phyloP scores from a whole-genome alignment of 2,113 vertebrate genomes.

The Pipa parva region DNA sequence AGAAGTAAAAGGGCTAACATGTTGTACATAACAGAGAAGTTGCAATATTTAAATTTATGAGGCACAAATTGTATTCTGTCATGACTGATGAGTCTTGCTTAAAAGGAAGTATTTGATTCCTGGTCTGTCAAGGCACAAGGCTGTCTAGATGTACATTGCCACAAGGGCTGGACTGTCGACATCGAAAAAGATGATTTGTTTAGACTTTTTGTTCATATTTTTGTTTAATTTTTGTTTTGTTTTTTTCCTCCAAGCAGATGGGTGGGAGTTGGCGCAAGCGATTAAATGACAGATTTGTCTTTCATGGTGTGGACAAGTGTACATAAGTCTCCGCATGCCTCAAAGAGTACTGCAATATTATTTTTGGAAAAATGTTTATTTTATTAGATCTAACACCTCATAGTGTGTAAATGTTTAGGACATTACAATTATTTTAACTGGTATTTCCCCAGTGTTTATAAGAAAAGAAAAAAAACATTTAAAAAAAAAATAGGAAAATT shows the following conservation, averaged over 20 bases:
- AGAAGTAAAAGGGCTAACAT: slow-evolving; percentile 70
- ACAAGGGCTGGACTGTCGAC: slow-evolving; percentile 52
- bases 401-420: slow-evolving; percentile 96
- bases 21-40: slow-evolving; percentile 48
- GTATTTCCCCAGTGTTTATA: slow-evolving; percentile 74
- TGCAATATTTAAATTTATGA: slow-evolving; percentile 58
- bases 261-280: slow-evolving; percentile 60
- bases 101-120: slow-evolving; percentile 55
- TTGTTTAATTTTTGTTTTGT: slow-evolving; percentile 43
- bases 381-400: slow-evolving; percentile 95
- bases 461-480: slow-evolving; percentile 61
- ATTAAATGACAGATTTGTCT: slow-evolving; percentile 58
- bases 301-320: slow-evolving; percentile 67
- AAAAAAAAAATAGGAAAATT: no score
- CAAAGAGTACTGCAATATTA: slow-evolving; percentile 93
- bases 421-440: slow-evolving; percentile 91
- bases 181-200: slow-evolving; percentile 47
- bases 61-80: slow-evolving; percentile 53
- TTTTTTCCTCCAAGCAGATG: slow-evolving; percentile 45
- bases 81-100: slow-evolving; percentile 62
- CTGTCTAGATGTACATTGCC: slow-evolving; percentile 24
- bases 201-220: slow-evolving; percentile 48
- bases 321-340: slow-evolving; percentile 79
- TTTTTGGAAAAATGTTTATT: slow-evolving; percentile 98
- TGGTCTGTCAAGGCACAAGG: slow-evolving; percentile 18